Evolutionary conservation across 2,888 invertebrate species (phyloP).

Genomic region (Globia sparganii): DNA sequence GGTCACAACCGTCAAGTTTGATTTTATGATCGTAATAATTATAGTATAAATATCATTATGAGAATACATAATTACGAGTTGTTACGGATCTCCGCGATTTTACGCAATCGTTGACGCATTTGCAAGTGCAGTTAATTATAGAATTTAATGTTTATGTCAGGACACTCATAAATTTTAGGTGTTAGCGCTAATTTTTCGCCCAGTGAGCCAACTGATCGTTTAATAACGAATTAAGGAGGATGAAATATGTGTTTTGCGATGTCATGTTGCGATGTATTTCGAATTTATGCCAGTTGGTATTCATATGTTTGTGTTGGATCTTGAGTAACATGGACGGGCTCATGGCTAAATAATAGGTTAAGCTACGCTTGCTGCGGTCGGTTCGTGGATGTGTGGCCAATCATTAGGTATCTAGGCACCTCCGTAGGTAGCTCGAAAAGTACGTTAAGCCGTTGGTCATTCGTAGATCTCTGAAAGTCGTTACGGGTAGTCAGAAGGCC

Average conservation of each 20-base stretch:
- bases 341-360: neutral
- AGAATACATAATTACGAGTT: slow-evolving; percentile 38
- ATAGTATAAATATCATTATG: slow-evolving; percentile 6
- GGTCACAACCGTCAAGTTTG: neutral
- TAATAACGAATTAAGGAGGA: slow-evolving; percentile 18
- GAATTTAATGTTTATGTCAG: slow-evolving; percentile 48
- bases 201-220: slow-evolving; percentile 41
- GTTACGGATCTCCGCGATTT: slow-evolving; percentile 46
- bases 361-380: too few species aligned
- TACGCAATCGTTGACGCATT: slow-evolving; percentile 58
- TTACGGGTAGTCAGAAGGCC: neutral
- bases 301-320: neutral
- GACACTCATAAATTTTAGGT: slow-evolving; percentile 14
- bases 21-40: slow-evolving; percentile 7
- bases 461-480: neutral
- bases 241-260: slow-evolving; percentile 23
- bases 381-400: too few species aligned
- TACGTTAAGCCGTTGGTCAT: neutral
- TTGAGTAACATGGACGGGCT: neutral
- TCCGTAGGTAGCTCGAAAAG: too few species aligned
- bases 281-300: neutral
- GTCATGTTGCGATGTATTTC: slow-evolving; percentile 1
- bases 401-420: too few species aligned
- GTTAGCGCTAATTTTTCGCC: slow-evolving; percentile 25
- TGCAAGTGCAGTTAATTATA: slow-evolving; percentile 55